Evolutionary conservation across 2,888 invertebrate species (phyloP).

Genomic region (Tinea trinotella): DNA sequence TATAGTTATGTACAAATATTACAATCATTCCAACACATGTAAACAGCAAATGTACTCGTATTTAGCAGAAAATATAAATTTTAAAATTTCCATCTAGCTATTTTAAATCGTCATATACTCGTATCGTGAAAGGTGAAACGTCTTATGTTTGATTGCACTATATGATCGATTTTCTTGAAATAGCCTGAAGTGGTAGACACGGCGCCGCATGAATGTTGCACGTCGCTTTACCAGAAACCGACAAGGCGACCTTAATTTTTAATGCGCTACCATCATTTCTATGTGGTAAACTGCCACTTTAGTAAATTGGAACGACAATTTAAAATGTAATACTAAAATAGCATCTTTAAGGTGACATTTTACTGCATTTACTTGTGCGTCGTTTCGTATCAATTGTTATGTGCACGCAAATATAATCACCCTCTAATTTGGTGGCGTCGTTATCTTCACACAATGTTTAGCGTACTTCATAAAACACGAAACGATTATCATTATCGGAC

Average conservation of each 20-base stretch:
- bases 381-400: constrained; percentile 17
- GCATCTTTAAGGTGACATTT: constrained; percentile 7
- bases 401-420: constrained; percentile 8
- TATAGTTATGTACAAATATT: no score
- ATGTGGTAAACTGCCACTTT: constrained; percentile 35
- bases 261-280: constrained; percentile 54
- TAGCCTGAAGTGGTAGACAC: constrained; percentile 45
- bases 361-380: background rate
- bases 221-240: constrained; percentile 30
- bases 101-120: background rate
- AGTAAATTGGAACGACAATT: constrained; percentile 32
- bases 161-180: constrained; percentile 58
- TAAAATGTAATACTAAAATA: constrained; percentile 38
- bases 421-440: background rate
- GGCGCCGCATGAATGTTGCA: constrained; percentile 47
- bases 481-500: constrained; percentile 1
- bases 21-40: no score
- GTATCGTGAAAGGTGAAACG: constrained; percentile 26
- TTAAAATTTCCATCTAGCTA: background rate
- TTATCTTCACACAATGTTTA: background rate
- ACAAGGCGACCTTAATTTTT: constrained; percentile 53
- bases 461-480: constrained; percentile 12
- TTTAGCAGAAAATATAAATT: no score
- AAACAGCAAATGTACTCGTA: no score
- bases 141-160: constrained; percentile 26